phyloP scores from a whole-genome alignment of 2,113 vertebrate genomes.

The Solenodon paradoxus region DNA sequence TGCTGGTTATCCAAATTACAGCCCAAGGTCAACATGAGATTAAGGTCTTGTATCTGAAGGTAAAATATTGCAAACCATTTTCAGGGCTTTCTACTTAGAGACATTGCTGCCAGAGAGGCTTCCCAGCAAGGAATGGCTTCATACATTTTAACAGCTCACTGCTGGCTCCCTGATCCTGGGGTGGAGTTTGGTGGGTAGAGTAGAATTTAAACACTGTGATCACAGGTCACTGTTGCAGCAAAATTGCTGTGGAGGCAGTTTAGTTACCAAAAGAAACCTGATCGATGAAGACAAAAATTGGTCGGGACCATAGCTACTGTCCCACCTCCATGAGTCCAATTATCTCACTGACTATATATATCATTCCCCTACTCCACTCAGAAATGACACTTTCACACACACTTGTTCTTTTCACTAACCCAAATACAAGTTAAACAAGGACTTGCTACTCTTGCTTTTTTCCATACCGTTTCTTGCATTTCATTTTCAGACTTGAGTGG shows the following conservation, averaged over 20 bases:
- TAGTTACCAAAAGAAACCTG: constrained; percentile 64
- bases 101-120: not conserved
- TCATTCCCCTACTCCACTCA: constrained; percentile 15
- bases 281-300: constrained; percentile 71
- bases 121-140: constrained; percentile 31
- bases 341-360: constrained; percentile 38
- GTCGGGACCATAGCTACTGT: constrained; percentile 27
- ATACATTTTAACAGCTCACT: constrained; percentile 65
- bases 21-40: constrained; percentile 68
- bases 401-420: constrained; percentile 16
- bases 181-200: constrained; percentile 22
- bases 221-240: constrained; percentile 43
- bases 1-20: constrained; percentile 72
- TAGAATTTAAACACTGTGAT: constrained; percentile 75
- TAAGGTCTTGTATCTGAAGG: constrained; percentile 63
- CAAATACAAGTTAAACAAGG: constrained; percentile 43
- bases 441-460: not conserved
- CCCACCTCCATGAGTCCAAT: constrained; percentile 45
- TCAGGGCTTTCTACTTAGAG: constrained; percentile 56
- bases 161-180: constrained; percentile 49
- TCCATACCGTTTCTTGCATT: constrained; percentile 8
- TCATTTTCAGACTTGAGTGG: not conserved
- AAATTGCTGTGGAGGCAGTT: constrained; percentile 65
- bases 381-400: not conserved
- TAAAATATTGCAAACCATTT: constrained; percentile 51